Evolutionary conservation across 2,113 vertebrate species (phyloP).

Genomic region (Lycaon pictus): DNA sequence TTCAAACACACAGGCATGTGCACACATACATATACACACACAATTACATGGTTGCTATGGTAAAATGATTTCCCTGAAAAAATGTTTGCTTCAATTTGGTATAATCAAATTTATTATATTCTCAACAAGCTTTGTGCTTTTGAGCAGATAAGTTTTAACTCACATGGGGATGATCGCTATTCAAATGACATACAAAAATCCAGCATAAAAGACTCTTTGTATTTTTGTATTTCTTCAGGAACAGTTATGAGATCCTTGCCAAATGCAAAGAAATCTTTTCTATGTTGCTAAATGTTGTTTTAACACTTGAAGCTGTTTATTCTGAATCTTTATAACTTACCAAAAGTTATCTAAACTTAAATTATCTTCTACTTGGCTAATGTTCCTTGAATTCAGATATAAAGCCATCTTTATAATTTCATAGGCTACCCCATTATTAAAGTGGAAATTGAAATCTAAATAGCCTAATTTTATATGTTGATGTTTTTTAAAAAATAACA

Average conservation of each 20-base stretch:
- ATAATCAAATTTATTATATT: background rate
- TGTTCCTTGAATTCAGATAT: background rate
- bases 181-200: background rate
- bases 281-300: background rate
- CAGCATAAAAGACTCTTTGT: background rate
- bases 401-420: background rate
- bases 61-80: background rate
- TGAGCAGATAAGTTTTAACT: background rate
- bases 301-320: background rate
- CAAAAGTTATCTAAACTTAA: background rate
- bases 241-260: background rate
- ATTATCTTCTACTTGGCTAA: background rate
- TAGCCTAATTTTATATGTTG: background rate
- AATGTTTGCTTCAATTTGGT: background rate
- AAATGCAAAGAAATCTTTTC: background rate
- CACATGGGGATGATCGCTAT: background rate
- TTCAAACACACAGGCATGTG: background rate
- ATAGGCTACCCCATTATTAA: background rate
- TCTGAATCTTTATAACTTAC: background rate
- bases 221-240: background rate
- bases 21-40: background rate
- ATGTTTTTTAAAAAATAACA: background rate
- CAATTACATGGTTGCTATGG: background rate
- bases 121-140: background rate
- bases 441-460: background rate